phyloP scores from a whole-genome alignment of 2,888 invertebrate species.

The Phoenoteleia sp. region DNA sequence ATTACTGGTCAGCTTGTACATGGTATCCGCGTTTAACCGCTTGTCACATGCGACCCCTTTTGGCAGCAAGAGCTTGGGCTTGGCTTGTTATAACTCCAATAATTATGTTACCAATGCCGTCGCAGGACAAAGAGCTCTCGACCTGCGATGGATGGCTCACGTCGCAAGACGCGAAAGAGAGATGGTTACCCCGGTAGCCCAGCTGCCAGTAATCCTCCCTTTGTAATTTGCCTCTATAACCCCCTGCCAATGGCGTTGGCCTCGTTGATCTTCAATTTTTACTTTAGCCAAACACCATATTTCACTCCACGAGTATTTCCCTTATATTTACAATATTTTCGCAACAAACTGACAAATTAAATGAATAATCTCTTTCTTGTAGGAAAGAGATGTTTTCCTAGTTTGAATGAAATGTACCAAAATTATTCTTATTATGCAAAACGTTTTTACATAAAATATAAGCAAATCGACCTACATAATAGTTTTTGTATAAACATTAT shows the following conservation, averaged over 20 bases:
- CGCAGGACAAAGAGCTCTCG: constrained; percentile 85
- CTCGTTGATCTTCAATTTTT: constrained; percentile 71
- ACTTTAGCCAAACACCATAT: constrained; percentile 49
- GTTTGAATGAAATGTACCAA: no score
- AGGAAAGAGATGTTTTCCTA: no score
- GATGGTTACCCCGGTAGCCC: constrained; percentile 85
- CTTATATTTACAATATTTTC: constrained; percentile 18
- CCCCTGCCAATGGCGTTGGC: constrained; percentile 84
- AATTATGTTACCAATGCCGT: constrained; percentile 86
- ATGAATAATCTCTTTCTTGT: background rate
- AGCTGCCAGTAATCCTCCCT: constrained; percentile 87
- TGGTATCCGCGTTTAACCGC: constrained; percentile 76
- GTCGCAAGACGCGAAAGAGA: constrained; percentile 74
- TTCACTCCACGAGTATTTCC: constrained; percentile 40
- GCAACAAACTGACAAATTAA: constrained; percentile 32
- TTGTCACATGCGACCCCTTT: constrained; percentile 80
- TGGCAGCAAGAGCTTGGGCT: constrained; percentile 80
- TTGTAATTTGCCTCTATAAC: constrained; percentile 86
- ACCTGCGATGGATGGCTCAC: constrained; percentile 74
- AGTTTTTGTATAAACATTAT: no score
- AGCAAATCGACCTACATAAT: no score
- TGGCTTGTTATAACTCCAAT: constrained; percentile 86
- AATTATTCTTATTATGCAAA: no score
- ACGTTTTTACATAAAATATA: no score
- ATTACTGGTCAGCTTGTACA: constrained; percentile 62